A percentile compares a stretch with the other conserved stretches of the same genome.
Evolutionary conservation across 2,888 invertebrate species (phyloP).

Genomic region (Molanna angustata): DNA sequence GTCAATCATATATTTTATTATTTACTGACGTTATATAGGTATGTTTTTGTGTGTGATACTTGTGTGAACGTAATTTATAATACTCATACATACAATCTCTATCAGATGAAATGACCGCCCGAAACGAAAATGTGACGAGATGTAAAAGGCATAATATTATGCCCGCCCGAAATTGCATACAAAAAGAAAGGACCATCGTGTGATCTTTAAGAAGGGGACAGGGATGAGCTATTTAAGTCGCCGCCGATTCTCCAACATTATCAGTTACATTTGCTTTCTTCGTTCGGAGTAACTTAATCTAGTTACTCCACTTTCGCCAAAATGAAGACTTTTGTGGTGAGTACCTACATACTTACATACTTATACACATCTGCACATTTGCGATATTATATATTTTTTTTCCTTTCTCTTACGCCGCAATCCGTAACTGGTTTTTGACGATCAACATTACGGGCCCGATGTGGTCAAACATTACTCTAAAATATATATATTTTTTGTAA

Average conservation of each 20-base stretch:
- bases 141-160: no score
- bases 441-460: background rate
- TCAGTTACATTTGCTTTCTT: slow-evolving; percentile 27
- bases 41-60: no score
- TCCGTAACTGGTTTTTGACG: slow-evolving; percentile 11
- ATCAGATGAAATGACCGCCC: no score
- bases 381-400: slow-evolving; percentile 2
- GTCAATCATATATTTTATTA: no score
- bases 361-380: background rate
- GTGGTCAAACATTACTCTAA: no score
- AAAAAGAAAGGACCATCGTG: slow-evolving; percentile 29
- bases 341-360: slow-evolving; percentile 35
- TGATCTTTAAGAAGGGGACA: slow-evolving; percentile 18
- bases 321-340: slow-evolving; percentile 55
- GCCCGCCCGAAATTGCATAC: no score
- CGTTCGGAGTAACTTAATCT: slow-evolving; percentile 22
- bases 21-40: no score
- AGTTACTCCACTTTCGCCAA: slow-evolving; percentile 37
- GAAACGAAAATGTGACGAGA: no score
- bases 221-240: slow-evolving; percentile 28
- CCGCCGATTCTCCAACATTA: slow-evolving; percentile 14
- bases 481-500: no score
- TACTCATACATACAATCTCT: no score
- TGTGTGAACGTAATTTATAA: no score
- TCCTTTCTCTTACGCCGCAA: slow-evolving; percentile 3